Conservation (phyloP, 2,888 invertebrate genomes). For the Protonemura montana region DNA sequence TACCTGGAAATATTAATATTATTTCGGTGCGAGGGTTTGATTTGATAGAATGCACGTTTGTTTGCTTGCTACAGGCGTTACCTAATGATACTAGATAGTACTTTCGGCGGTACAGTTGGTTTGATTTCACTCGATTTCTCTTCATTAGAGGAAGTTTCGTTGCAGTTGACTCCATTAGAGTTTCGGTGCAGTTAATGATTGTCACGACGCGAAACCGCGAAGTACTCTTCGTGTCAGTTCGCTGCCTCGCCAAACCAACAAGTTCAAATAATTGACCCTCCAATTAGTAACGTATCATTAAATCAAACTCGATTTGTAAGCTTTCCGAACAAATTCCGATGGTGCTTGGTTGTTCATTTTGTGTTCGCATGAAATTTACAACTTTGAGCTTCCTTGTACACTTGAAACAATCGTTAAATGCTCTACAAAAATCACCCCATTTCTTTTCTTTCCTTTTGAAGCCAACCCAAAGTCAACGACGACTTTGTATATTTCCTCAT, state of each 20-base stretch:
- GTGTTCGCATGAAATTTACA: background rate
- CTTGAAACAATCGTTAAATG: too few species aligned
- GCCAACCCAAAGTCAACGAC: background rate
- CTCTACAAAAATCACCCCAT: background rate
- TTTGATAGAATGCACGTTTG: too few species aligned
- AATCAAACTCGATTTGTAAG: background rate
- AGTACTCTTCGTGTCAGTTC: background rate
- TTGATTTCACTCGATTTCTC: background rate
- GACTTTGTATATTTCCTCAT: background rate
- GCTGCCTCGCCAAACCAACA: background rate
- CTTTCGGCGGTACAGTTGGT: background rate
- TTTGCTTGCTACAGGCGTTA: too few species aligned
- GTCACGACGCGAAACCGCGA: background rate
- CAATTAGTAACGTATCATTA: background rate
- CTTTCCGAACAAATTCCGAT: background rate
- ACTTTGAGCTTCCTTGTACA: background rate
- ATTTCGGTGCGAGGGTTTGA: too few species aligned
- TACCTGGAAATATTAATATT: background rate
- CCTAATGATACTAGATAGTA: background rate
- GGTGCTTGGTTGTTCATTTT: background rate
- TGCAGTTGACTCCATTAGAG: background rate
- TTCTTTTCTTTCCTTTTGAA: background rate
- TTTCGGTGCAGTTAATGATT: background rate
- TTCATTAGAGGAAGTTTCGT: background rate
- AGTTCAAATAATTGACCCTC: background rate